Evolutionary conservation across 2,113 vertebrate species (phyloP), one percentile per base, ranked within the genome.

Genomic region (Romanogobio albipinnatus): DNA sequence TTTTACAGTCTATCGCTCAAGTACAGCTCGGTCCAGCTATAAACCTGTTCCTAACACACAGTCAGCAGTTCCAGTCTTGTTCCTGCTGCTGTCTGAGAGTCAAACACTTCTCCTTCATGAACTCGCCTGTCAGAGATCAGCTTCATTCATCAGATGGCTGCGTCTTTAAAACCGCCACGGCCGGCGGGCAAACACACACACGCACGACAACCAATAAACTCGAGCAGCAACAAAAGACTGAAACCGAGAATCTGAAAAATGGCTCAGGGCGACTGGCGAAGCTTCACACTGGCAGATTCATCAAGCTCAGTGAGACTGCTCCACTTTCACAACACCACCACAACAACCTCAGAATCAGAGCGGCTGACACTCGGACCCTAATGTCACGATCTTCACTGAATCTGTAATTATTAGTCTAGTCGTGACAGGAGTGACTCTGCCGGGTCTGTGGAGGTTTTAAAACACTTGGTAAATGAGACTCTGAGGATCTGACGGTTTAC

Each of bases 241-340:
- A 86, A 88, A 91, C 89, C 83, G 87, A 90, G 88, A 85, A 87
- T 83, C 82, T 87, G 88, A 89, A 86, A 87, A 86, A 87, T 88
- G 85, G 84, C 90, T 91, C 90, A 86, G 90, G 92, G 90, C 87
- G 83, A 87, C 84, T 84, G 78, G 26, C 9, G 84, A 84, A 91
- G 87, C 53, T 56, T 22, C 53, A 56, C 53, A 22, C 53, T 56
- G 6, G 89, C 89, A 92, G 89, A 91, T 92, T 91, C 89, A 90
- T 93, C 91, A 91, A 89, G 89, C 88, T 90, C 88, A 87, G 89
- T 36, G 78, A 82, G 86, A 82, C 89, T 84, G 87, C 86, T 91
- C 85, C 76, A 85, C 77, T 87, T 87, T 84, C 68, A 53, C 56
- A 73, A 90, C 90, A 92, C 91, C 89, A 90, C 84, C 84, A 85